phyloP scores from a whole-genome alignment of 2,888 invertebrate genomes.

The Sesamia inferens region DNA sequence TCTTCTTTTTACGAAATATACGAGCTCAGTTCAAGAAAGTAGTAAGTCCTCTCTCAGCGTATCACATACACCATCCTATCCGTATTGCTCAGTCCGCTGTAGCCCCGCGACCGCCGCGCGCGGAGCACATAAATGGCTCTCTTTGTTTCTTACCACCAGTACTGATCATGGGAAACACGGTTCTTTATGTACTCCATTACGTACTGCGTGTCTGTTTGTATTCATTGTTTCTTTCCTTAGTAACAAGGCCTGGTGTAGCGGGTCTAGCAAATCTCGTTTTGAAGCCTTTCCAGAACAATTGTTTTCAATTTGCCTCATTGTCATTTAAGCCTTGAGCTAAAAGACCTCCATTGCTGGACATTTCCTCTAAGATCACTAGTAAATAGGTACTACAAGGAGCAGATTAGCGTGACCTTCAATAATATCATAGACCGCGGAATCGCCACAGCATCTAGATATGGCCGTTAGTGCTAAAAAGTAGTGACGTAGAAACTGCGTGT shows the following conservation, averaged over 20 bases:
- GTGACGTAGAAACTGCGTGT: not conserved
- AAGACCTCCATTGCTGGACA: not conserved
- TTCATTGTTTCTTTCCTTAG: conserved; percentile 42
- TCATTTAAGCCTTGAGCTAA: not conserved
- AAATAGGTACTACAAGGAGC: not conserved
- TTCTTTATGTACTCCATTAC: conserved; percentile 53
- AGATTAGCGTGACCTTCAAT: not conserved
- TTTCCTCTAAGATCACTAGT: not conserved
- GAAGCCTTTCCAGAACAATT: not conserved
- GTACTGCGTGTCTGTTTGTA: conserved; percentile 31
- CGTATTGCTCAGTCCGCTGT: conserved; percentile 64
- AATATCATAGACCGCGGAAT: not conserved
- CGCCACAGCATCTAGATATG: not conserved
- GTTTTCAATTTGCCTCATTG: conserved; percentile 4
- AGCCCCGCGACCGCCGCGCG: conserved; percentile 63
- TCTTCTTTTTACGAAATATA: too few species aligned
- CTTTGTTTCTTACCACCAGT: conserved; percentile 61
- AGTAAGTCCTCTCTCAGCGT: too few species aligned
- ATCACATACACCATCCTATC: too few species aligned
- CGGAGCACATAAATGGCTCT: conserved; percentile 57
- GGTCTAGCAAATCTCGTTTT: not conserved
- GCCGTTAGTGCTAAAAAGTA: too few species aligned
- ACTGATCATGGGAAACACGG: conserved; percentile 61
- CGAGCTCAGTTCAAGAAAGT: too few species aligned
- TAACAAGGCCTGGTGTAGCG: conserved; percentile 20